Evolutionary conservation across 2,888 invertebrate species (phyloP), one percentile per base, ranked within the genome.

Genomic region (Drosophila atripex): DNA sequence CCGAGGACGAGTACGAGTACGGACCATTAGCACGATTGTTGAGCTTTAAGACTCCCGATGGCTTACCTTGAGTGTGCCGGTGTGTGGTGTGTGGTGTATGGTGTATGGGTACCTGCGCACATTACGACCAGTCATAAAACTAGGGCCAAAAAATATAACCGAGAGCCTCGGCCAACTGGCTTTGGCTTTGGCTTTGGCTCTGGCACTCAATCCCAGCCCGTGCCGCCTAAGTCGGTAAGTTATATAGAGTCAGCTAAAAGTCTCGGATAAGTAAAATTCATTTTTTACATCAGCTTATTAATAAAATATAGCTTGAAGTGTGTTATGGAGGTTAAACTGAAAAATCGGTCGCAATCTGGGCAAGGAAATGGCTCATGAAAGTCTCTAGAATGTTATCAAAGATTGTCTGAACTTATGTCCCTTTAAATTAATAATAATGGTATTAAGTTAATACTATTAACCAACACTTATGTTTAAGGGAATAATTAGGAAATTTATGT

Each of bases 21-120:
- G 88, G 79, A 68, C 88, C 88, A 83, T 83, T 83, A 88, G 88
- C 88, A 83, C 83, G 88, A 88, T 83, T 83, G 86, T 88, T 86
- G 84, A 88, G 88, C 80, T 82, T 88, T 76, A 73, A 75, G 86
- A 76, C 69, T 72, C 59, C 68, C 68, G 55, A 54, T 55, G 73
- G 71, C 51, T 49, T 70, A 46, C 68, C 68, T 64, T 39, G 63
- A 64, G 53, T 47, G 64, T 14, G 53, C 39, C 46, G 38, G 25
- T 47, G 46, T 58, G 57, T 66, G 75, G 61, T 23, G 25, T 47
- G 46, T 58, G n/a, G n/a, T n/a, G n/a, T n/a, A n/a, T n/a, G 38
- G 23, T 46, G 41, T 58, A 53, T 69, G 75, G 64, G 68, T 73
- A 73, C 69, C 73, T 43, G 60, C 50, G 63, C 73, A 73, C 82